Percentiles rank a stretch among this genome's conserved stretches.
These are phyloP conservation scores for Seladonia tumulorum DNA, from an alignment of 2,888 invertebrate genomes.

Conservation along the genomic window DNA sequence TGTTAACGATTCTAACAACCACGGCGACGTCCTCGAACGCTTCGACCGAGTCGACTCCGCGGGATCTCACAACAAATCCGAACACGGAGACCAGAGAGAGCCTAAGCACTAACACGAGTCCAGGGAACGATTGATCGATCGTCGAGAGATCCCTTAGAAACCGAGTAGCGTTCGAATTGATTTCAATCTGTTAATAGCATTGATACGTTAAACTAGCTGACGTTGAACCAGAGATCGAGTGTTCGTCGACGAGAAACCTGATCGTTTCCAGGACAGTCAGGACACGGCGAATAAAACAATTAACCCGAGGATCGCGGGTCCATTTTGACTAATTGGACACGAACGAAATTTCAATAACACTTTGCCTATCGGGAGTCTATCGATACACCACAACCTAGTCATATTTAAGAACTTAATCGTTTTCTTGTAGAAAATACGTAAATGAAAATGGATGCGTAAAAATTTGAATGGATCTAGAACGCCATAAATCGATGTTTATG, in stretches of 20 bases:
- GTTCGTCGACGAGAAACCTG: background rate
- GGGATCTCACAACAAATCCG: conserved; percentile 10
- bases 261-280: background rate
- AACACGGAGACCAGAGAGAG: conserved; percentile 26
- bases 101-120: background rate
- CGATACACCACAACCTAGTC: background rate
- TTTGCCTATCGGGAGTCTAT: background rate
- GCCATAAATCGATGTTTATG: conserved; percentile 9
- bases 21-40: conserved; percentile 20
- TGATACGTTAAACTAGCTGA: conserved; percentile 6
- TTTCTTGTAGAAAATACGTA: background rate
- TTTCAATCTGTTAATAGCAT: background rate
- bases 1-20: conserved; percentile 45
- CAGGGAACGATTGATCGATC: conserved; percentile 24
- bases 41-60: background rate
- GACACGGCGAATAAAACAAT: background rate
- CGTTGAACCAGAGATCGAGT: background rate
- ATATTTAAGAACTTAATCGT: background rate
- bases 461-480: background rate
- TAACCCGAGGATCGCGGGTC: background rate
- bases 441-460: background rate
- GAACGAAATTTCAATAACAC: background rate
- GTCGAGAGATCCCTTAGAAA: background rate
- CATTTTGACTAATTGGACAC: background rate
- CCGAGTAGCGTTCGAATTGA: background rate